A percentile compares a stretch with the other conserved stretches of the same genome.
phyloP scores from a whole-genome alignment of 2,113 vertebrate genomes.

The Dasyurus viverrinus region DNA sequence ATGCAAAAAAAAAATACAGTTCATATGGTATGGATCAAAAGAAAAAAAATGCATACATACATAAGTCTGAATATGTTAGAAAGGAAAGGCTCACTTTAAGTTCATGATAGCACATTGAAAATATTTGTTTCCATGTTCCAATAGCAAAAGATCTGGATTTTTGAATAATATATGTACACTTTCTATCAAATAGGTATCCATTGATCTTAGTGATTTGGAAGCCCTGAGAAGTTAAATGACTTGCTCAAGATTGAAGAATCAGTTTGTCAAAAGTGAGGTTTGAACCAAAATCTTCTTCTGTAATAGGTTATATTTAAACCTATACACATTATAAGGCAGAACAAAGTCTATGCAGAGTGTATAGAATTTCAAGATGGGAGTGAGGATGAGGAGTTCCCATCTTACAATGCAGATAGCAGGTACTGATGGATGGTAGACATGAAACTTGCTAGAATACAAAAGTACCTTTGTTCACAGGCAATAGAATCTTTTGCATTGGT shows the following conservation, averaged over 20 bases:
- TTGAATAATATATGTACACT: neutral
- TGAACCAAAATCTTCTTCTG: neutral
- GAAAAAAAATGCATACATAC: neutral
- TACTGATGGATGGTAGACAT: neutral
- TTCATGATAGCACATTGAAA: neutral
- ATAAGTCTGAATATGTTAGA: neutral
- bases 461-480: neutral
- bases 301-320: neutral
- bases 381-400: neutral
- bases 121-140: neutral
- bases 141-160: slow-evolving; percentile 31
- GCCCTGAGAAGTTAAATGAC: neutral
- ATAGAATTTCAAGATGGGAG: neutral
- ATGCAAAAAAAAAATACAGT: slow-evolving; percentile 10
- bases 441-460: neutral
- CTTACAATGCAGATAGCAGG: neutral
- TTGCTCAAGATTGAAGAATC: neutral
- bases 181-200: slow-evolving; percentile 39
- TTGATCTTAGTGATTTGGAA: neutral
- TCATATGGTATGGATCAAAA: neutral
- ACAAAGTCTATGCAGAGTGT: neutral
- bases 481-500: neutral
- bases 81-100: neutral
- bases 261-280: neutral
- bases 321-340: neutral